Percentiles rank a stretch among this genome's conserved stretches.
Conservation (phyloP, 2,797 vertebrate species). For the Microcaecilia unicolor region DNA sequence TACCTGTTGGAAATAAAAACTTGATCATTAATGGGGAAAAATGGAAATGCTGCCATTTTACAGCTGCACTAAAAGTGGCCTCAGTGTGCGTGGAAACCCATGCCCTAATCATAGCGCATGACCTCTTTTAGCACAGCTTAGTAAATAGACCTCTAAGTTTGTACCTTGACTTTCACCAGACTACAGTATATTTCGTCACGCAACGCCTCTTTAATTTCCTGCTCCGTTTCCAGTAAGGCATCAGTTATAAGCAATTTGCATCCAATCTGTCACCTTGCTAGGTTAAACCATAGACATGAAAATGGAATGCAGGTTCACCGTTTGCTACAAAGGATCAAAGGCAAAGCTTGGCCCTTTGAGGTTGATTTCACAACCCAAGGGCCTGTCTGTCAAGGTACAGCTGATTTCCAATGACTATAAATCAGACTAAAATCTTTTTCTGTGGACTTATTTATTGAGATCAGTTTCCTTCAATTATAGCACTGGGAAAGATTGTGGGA, state of each 20-base stretch:
- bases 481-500: conserved; percentile 9
- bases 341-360: conserved; percentile 6
- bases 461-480: conserved; percentile 7
- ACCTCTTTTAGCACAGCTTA: too few species aligned
- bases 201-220: too few species aligned
- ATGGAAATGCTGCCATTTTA: too few species aligned
- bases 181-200: too few species aligned
- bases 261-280: conserved; percentile 2
- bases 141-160: too few species aligned
- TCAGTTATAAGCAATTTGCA: background rate
- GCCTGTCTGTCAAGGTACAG: conserved; percentile 5
- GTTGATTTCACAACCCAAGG: conserved; percentile 8
- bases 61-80: too few species aligned
- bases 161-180: too few species aligned
- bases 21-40: too few species aligned
- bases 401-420: conserved; percentile 14
- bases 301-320: conserved; percentile 6
- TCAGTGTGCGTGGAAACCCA: too few species aligned
- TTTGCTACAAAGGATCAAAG: conserved; percentile 21
- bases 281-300: conserved; percentile 1
- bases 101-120: too few species aligned
- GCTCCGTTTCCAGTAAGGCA: too few species aligned
- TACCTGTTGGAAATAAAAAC: too few species aligned
- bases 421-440: conserved; percentile 17
- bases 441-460: conserved; percentile 7